Percentiles rank a stretch among this genome's conserved stretches.
Evolutionary conservation across 1,140 invertebrate genomes (phyloP).

Genomic region (Diabrotica undecimpunctata): DNA sequence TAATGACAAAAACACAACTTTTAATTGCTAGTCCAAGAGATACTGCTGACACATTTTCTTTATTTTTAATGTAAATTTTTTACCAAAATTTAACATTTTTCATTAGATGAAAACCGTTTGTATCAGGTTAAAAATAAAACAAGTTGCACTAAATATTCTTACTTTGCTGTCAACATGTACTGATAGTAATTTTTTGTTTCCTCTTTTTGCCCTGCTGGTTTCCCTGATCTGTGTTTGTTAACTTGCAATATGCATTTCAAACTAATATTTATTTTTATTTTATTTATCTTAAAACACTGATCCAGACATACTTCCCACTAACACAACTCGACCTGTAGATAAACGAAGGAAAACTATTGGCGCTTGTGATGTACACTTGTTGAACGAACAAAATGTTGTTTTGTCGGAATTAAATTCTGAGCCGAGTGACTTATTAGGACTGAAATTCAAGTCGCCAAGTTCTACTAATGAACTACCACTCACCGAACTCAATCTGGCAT

Average conservation of each 20-base stretch:
- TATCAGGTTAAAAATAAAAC: too few relatives aligned
- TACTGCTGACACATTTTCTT: too few relatives aligned
- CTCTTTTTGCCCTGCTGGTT: conserved; percentile 31
- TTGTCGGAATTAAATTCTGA: too few relatives aligned
- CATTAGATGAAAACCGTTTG: too few relatives aligned
- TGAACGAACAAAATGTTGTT: too few relatives aligned
- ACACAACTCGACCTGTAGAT: conserved; percentile 28
- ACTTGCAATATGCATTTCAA: conserved; percentile 8
- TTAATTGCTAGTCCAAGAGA: too few relatives aligned
- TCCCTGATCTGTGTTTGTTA: conserved; percentile 24
- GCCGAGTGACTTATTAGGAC: too few relatives aligned
- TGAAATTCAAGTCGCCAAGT: conserved; percentile 8
- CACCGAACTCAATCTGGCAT: conserved; percentile 43
- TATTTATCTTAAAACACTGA: conserved; percentile 32
- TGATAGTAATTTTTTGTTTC: conserved; percentile 31
- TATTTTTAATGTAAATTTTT: too few relatives aligned
- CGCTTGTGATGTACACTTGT: conserved; percentile 4
- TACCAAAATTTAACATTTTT: too few relatives aligned
- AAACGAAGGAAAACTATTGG: conserved; percentile 27
- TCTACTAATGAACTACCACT: conserved; percentile 53
- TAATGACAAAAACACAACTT: too few relatives aligned
- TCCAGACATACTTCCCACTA: conserved; percentile 35
- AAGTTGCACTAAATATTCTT: too few relatives aligned
- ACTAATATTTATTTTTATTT: conserved; percentile 23
- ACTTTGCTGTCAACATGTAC: neutral